These are phyloP conservation scores for Zosterops hypoxanthus DNA, from an alignment of 2,113 vertebrate species.

Conservation along the genomic window DNA sequence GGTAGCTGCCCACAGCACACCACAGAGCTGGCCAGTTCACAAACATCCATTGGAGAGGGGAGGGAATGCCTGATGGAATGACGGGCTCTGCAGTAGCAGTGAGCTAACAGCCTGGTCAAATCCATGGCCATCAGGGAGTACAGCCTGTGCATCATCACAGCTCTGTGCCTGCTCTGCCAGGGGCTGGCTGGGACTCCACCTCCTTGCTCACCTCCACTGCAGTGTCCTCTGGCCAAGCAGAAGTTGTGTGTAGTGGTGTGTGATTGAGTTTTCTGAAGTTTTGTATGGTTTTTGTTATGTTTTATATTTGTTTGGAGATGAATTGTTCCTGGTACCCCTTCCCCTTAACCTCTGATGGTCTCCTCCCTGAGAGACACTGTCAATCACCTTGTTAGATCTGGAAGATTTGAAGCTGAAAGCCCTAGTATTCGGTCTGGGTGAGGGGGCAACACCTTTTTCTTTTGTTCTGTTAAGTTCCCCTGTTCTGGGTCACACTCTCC, in stretches of 20 bases:
- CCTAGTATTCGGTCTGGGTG: no score
- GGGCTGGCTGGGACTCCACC: neutral
- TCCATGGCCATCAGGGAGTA: neutral
- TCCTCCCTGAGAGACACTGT: no score
- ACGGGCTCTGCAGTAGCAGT: neutral
- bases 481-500: no score
- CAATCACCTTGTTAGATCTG: no score
- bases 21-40: neutral
- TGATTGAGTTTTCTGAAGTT: no score
- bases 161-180: fast-evolving
- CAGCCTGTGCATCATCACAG: neutral
- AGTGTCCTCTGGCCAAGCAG: neutral
- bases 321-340: no score
- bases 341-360: no score
- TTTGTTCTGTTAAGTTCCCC: no score
- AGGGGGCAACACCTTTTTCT: no score
- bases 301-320: no score
- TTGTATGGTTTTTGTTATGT: no score
- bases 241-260: neutral
- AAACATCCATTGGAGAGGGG: neutral
- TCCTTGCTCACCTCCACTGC: neutral
- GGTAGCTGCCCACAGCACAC: neutral
- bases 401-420: no score
- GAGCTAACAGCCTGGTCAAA: neutral
- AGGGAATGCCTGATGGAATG: neutral